Evolutionary conservation across 2,888 invertebrate genomes (phyloP).

Genomic region (Ceraclea dissimilis): DNA sequence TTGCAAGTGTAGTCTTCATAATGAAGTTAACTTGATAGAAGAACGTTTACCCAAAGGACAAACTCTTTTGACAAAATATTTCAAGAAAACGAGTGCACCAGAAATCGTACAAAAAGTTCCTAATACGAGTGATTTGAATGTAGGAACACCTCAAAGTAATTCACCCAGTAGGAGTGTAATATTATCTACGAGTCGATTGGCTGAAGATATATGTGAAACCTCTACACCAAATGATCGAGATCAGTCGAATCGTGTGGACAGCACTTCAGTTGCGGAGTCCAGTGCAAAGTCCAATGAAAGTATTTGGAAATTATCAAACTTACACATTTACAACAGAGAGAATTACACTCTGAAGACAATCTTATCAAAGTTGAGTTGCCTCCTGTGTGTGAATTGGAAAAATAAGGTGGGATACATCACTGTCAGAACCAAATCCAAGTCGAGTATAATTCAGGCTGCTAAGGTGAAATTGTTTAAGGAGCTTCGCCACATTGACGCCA

Average conservation of each 20-base stretch:
- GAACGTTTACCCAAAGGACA: slow-evolving; percentile 9
- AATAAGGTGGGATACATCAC: neutral
- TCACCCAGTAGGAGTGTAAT: neutral
- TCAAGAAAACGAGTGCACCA: neutral
- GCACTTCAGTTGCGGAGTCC: neutral
- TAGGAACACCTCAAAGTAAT: neutral
- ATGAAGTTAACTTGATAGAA: neutral
- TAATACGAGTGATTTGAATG: neutral
- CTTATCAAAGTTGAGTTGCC: neutral
- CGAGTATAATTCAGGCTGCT: slow-evolving; percentile 1
- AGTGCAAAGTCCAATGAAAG: neutral
- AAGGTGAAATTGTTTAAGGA: slow-evolving; percentile 6
- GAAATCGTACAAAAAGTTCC: neutral
- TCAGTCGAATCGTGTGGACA: neutral
- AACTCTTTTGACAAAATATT: slow-evolving; percentile 14
- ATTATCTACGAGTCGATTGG: no score
- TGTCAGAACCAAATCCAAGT: slow-evolving; percentile 9
- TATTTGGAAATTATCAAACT: neutral
- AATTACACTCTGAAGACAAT: neutral
- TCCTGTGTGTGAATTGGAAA: neutral
- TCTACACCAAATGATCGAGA: neutral
- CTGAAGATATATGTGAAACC: neutral
- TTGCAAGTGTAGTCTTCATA: neutral
- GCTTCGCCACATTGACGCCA: slow-evolving; percentile 9
- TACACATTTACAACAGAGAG: neutral